Conservation (phyloP, 2,797 vertebrate species). For the Ambastaia sidthimunki region DNA sequence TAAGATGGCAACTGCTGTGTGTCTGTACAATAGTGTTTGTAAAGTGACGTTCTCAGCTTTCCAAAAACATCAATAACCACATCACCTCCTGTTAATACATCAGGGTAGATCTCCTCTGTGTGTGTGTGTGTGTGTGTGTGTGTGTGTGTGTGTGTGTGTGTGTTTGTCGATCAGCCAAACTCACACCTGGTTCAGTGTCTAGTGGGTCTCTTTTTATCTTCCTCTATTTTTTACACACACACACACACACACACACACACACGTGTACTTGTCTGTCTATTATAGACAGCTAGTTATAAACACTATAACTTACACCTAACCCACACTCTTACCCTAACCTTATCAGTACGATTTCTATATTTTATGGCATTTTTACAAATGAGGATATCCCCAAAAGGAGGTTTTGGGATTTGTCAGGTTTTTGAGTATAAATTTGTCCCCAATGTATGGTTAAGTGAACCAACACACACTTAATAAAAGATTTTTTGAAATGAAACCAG, state of each 20-base stretch:
- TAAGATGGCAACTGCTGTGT: background rate
- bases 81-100: background rate
- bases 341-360: too few relatives aligned
- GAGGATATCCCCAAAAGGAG: too few relatives aligned
- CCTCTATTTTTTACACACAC: background rate
- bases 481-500: conserved; percentile 19
- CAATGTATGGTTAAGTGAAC: too few relatives aligned
- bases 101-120: background rate
- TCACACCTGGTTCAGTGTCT: conserved; percentile 16
- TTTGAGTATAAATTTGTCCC: too few relatives aligned
- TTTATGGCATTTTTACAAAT: too few relatives aligned
- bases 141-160: background rate
- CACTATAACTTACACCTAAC: too few relatives aligned
- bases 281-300: too few relatives aligned
- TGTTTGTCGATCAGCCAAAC: conserved; percentile 20
- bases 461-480: background rate
- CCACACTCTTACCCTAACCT: too few relatives aligned
- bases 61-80: conserved; percentile 15
- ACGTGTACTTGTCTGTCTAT: too few relatives aligned
- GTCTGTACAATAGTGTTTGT: background rate
- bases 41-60: background rate
- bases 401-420: too few relatives aligned
- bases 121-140: background rate
- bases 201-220: conserved; percentile 4
- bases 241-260: background rate